Evolutionary conservation across 2,797 vertebrate genomes (phyloP), one percentile per base, ranked within the genome.

Genomic region (Falco naumanni): DNA sequence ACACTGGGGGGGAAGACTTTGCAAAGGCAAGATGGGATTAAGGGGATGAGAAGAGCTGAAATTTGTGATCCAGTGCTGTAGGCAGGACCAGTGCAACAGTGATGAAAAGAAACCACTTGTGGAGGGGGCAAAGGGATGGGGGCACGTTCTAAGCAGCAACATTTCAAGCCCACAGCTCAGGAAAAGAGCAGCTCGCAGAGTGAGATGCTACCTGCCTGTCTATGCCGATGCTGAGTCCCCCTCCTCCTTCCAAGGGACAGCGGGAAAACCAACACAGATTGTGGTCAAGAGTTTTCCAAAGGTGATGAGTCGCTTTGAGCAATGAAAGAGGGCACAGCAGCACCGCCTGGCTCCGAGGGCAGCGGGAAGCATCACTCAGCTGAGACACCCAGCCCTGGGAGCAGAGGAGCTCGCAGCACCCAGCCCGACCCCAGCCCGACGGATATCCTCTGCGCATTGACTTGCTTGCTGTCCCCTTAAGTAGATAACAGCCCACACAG

Each of bases 271-370:
- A 28, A 10, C 39, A 6, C 4, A 16, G 34, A 37, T 2, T 0
- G 1, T 3, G n/a, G 10, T 3, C 65, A 63, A 56, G 59, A 28
- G 74, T 28, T 48, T 60, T 56, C 66, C 21, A 14, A 20, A 47
- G 34, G 72, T 2, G 1, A 5, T 0, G 29, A 34, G n/a, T 24
- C 4, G 3, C 64, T 47, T 0, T 29, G 76, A 60, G 65, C 39
- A 17, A 54, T 5, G 16, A 1, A 7, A 33, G 21, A 51, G 63
- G 50, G 34, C 57, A 15, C 4, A 0, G 7, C 7, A 9, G 5
- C 51, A 9, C 39, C 16, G 64, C n/a, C 25, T 2, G 34, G 54
- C 43, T 41, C 41, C 0, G 13, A 5, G 66, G 37, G 75, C 70
- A 14, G 75, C 0, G 7, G 74, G 61, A 37, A 2, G 34, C 61